A percentile compares a stretch with the other conserved stretches of the same genome.
Evolutionary conservation across 2,113 vertebrate genomes (phyloP).

Genomic region (Sinocyclocheilus rhinocerous): DNA sequence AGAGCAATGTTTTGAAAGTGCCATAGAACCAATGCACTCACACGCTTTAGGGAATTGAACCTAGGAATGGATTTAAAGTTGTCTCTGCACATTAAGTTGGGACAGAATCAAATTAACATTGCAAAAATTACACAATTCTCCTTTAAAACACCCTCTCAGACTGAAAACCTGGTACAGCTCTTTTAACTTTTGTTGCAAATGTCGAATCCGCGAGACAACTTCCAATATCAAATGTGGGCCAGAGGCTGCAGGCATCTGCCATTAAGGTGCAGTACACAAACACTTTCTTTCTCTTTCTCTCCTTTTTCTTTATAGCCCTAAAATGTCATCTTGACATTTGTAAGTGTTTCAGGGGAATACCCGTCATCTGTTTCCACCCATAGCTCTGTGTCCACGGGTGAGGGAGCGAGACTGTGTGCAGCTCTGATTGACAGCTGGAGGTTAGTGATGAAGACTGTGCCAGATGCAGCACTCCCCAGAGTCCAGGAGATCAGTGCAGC

Average conservation of each 20-base stretch:
- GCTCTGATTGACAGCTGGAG: slow-evolving; percentile 22
- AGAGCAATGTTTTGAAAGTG: background rate
- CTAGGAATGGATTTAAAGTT: background rate
- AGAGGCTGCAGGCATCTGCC: background rate
- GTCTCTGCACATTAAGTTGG: background rate
- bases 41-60: background rate
- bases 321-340: slow-evolving; percentile 50
- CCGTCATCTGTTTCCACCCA: slow-evolving; percentile 37
- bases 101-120: background rate
- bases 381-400: slow-evolving; percentile 21
- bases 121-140: background rate
- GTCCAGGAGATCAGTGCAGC: slow-evolving; percentile 2
- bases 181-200: background rate
- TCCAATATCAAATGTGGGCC: background rate
- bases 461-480: slow-evolving; percentile 14
- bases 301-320: slow-evolving; percentile 13
- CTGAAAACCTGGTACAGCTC: background rate
- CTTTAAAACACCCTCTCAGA: background rate
- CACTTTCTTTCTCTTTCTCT: background rate
- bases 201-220: background rate
- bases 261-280: slow-evolving; percentile 12
- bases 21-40: background rate
- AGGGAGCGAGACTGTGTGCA: background rate
- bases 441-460: background rate
- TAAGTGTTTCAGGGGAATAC: slow-evolving; percentile 36